Evolutionary conservation across 2,888 invertebrate genomes (phyloP).

Genomic region (Drosophila aldrichi): DNA sequence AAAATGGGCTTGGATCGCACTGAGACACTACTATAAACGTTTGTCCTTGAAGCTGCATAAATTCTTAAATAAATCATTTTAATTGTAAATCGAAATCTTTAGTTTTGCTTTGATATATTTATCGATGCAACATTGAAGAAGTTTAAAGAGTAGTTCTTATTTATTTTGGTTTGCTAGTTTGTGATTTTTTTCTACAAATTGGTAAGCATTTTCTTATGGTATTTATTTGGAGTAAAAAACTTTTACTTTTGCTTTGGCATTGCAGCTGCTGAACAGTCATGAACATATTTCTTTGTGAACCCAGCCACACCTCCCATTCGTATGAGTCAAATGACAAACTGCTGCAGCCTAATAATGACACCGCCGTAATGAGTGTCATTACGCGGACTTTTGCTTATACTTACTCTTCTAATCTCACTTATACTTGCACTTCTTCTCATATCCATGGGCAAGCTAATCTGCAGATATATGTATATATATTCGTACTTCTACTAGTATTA

Average conservation of each 20-base stretch:
- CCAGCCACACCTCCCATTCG: slow-evolving; percentile 29
- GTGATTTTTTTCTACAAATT: background rate
- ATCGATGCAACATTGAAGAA: no score
- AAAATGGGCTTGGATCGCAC: background rate
- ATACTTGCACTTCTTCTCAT: background rate
- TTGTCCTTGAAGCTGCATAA: background rate
- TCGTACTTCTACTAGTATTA: background rate
- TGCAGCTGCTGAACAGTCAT: background rate
- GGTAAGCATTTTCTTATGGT: background rate
- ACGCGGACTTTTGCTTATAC: slow-evolving; percentile 4
- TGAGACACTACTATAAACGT: slow-evolving; percentile 3
- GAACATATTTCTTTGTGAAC: slow-evolving; percentile 7
- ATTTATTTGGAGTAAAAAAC: background rate
- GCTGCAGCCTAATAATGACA: slow-evolving; percentile 46
- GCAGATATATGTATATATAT: background rate
- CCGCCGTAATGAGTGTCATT: slow-evolving; percentile 9
- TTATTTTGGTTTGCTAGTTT: no score
- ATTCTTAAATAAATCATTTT: background rate
- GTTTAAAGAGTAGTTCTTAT: background rate
- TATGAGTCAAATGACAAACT: slow-evolving; percentile 33
- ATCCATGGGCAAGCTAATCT: background rate
- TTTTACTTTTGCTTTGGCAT: background rate
- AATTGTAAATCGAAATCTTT: background rate
- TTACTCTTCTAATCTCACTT: slow-evolving; percentile 9
- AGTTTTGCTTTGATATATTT: background rate